A percentile compares a stretch with the other conserved stretches of the same genome.
Evolutionary conservation across 2,113 vertebrate genomes (phyloP).

Genomic region (Anguilla japonica): DNA sequence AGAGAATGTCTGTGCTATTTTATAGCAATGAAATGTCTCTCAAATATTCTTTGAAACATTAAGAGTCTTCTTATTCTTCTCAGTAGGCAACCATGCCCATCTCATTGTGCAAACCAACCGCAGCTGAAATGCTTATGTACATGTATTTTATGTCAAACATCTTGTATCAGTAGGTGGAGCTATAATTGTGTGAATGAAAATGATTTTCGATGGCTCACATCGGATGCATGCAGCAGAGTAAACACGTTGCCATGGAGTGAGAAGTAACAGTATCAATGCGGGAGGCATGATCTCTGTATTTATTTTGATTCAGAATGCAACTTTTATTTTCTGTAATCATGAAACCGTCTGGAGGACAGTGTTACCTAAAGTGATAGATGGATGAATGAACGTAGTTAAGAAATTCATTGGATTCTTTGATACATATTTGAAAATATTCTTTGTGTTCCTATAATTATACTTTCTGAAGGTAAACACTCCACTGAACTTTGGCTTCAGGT

Average conservation of each 20-base stretch:
- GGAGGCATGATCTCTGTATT: background rate
- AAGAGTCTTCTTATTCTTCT: background rate
- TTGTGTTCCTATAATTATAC: too few species aligned
- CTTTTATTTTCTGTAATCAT: background rate
- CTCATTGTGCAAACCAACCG: background rate
- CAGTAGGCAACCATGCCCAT: background rate
- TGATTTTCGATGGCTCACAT: background rate
- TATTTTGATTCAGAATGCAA: constrained; percentile 3
- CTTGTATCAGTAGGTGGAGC: constrained; percentile 68
- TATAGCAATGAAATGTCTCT: background rate
- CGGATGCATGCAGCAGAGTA: background rate
- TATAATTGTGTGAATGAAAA: constrained; percentile 57
- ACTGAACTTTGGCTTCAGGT: background rate
- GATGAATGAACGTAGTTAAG: background rate
- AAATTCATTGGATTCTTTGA: too few species aligned
- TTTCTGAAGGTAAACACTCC: background rate
- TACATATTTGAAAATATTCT: too few species aligned
- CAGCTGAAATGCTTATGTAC: too few species aligned
- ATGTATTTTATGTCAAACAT: constrained; percentile 20
- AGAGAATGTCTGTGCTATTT: background rate
- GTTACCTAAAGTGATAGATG: background rate
- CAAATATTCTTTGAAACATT: background rate
- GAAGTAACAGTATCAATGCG: background rate
- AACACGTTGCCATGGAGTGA: background rate
- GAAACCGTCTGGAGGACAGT: background rate